Evolutionary conservation across 1,140 invertebrate genomes (phyloP).

Genomic region (Copidosoma floridanum): DNA sequence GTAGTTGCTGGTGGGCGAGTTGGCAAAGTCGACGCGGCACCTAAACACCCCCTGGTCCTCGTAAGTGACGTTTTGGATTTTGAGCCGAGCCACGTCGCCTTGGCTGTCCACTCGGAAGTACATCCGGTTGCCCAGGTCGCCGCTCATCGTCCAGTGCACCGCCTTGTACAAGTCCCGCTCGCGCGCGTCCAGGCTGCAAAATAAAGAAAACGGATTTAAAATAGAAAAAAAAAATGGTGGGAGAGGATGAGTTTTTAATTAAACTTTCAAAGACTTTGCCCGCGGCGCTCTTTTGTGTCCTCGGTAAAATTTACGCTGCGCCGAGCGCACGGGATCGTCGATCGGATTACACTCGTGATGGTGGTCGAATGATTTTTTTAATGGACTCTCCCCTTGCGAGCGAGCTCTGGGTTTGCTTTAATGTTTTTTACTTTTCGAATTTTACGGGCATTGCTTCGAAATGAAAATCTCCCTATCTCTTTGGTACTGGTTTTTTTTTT

Average conservation of each 20-base stretch:
- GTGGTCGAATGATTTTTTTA: no score
- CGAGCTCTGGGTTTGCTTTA: no score
- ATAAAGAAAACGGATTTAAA: conserved; percentile 14
- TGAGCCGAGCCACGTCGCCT: conserved; percentile 60
- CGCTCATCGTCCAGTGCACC: conserved; percentile 71
- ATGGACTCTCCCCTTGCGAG: no score
- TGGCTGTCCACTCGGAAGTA: conserved; percentile 73
- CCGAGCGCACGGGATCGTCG: no score
- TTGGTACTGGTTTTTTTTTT: no score
- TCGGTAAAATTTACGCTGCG: no score
- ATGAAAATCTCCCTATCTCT: no score
- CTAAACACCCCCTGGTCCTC: conserved; percentile 77
- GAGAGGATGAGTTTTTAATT: conserved; percentile 23
- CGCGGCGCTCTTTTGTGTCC: no score
- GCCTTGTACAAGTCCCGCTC: conserved; percentile 62
- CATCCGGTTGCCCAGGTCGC: conserved; percentile 70
- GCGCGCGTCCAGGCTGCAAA: conserved; percentile 74
- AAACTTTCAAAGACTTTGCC: background rate
- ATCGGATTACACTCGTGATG: no score
- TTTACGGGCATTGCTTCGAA: no score
- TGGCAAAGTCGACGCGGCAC: conserved; percentile 82
- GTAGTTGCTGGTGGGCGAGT: conserved; percentile 82
- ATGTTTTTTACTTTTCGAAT: no score
- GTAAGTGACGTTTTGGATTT: conserved; percentile 69
- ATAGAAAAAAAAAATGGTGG: background rate